Evolutionary conservation across 1,140 invertebrate species (phyloP), one percentile per base, ranked within the genome.

Genomic region (Diorhabda sublineata): DNA sequence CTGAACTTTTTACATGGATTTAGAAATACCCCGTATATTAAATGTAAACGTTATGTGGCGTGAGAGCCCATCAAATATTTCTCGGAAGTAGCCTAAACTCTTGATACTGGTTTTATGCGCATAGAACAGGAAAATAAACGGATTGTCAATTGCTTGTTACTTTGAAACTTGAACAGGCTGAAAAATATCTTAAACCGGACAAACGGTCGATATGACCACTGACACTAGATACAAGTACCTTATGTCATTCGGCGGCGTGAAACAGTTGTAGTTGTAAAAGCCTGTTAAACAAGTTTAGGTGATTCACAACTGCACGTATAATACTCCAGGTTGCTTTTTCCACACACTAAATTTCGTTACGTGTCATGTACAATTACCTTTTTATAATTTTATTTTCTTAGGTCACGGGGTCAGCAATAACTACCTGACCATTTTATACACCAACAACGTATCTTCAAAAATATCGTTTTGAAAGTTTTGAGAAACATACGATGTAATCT

Each of bases 131-230:
- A 72, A 67, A 72, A 52, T 69, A 67, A 26, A 26, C 26, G 26
- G 26, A 26, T 65, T 71, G 66, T 73, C 69, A 71, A 63, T 64
- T 64, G 68, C 56, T 67, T 59, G 52, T 75, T 70, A 76, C 74
- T 73, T 75, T 74, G 71, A 57, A 70, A 58, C 44, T n/a, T 42
- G 42, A 65, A 71, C 71, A 71, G 71, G 67, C 67, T 68, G 57
- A 69, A 52, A 52, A 69, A 64, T 68, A 64, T 60, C 71, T 61
- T 75, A 72, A 75, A 77, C 74, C 72, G 76, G 75, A 75, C 71
- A 78, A 78, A 78, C 77, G 26, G 26, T 72, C 70, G 77, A 74
- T 79, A 69, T 66, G 60, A 57, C 58, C 63, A 64, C 68, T 70
- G 72, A 69, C 70, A 70, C 65, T 71, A 74, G 69, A 74, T 76